These are phyloP conservation scores for Gnathonemus longibarbis DNA, from an alignment of 2,113 vertebrate genomes.

Conservation along the genomic window DNA sequence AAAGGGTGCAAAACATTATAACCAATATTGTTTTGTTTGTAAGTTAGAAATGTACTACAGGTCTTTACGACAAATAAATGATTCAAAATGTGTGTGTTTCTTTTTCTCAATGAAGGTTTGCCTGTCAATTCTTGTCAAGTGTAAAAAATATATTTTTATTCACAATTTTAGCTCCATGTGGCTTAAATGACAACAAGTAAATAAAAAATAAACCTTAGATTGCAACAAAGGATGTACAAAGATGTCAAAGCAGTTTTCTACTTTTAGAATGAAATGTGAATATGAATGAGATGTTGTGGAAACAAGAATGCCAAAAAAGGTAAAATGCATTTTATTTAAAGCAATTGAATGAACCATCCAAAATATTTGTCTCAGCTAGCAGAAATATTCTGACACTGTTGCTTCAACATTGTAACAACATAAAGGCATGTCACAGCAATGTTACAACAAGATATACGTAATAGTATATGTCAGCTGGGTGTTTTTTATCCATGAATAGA, in stretches of 20 bases:
- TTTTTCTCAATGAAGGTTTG: neutral
- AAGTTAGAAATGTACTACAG: neutral
- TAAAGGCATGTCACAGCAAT: neutral
- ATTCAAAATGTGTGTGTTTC: neutral
- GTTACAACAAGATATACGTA: neutral
- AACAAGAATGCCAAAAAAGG: neutral
- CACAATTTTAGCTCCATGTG: neutral
- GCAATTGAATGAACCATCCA: neutral
- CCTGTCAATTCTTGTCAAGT: neutral
- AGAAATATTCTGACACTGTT: constrained; percentile 11
- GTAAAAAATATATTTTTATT: neutral
- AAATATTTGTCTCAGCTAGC: neutral
- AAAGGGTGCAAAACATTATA: neutral
- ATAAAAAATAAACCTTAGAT: neutral
- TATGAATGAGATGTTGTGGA: neutral
- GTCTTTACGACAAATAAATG: neutral
- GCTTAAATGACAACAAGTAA: neutral
- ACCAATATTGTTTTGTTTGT: neutral
- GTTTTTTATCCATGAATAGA: neutral
- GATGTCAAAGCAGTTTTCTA: neutral
- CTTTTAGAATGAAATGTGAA: neutral
- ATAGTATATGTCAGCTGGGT: neutral
- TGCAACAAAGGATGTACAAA: neutral
- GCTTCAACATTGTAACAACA: neutral
- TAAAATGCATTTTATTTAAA: constrained; percentile 10